A percentile compares a stretch with the other conserved stretches of the same genome.
phyloP scores from a whole-genome alignment of 2,888 invertebrate genomes.

The Drosophila yooni region DNA sequence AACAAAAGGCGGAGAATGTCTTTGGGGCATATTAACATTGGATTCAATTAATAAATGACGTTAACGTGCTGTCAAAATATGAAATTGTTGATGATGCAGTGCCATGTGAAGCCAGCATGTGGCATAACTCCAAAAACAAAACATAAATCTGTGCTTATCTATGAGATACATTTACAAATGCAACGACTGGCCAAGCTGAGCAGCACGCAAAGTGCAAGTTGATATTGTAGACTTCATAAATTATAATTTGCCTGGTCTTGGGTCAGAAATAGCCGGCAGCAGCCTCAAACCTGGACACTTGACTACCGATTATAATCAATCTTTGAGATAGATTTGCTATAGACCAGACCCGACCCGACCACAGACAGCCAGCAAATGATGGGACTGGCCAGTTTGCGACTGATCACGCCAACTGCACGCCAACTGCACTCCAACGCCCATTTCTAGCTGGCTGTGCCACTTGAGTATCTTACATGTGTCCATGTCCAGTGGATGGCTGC shows the following conservation, averaged over 20 bases:
- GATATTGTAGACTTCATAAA: slow-evolving; percentile 74
- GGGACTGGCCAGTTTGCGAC: slow-evolving; percentile 24
- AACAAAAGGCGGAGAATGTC: slow-evolving; percentile 47
- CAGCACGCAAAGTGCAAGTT: slow-evolving; percentile 66
- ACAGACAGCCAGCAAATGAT: slow-evolving; percentile 42
- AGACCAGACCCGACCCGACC: slow-evolving; percentile 33
- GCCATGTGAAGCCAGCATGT: slow-evolving; percentile 67
- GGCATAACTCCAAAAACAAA: slow-evolving; percentile 27
- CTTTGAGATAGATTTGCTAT: slow-evolving; percentile 75
- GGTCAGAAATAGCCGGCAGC: slow-evolving; percentile 71
- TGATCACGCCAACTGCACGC: slow-evolving; percentile 46
- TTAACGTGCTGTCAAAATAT: slow-evolving; percentile 82
- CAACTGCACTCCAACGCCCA: slow-evolving; percentile 23
- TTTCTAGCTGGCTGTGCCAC: slow-evolving; percentile 49
- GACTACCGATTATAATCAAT: slow-evolving; percentile 84
- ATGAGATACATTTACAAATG: slow-evolving; percentile 43
- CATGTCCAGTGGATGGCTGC: slow-evolving; percentile 60
- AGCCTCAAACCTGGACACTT: slow-evolving; percentile 69
- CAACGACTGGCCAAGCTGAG: not conserved
- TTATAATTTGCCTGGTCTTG: slow-evolving; percentile 74
- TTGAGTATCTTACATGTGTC: slow-evolving; percentile 66
- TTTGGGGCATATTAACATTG: slow-evolving; percentile 58
- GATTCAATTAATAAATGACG: slow-evolving; percentile 82
- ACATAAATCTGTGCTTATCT: slow-evolving; percentile 17
- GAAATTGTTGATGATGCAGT: slow-evolving; percentile 73